phyloP scores from a whole-genome alignment of 2,888 invertebrate species.

The Danaus chrysippus region DNA sequence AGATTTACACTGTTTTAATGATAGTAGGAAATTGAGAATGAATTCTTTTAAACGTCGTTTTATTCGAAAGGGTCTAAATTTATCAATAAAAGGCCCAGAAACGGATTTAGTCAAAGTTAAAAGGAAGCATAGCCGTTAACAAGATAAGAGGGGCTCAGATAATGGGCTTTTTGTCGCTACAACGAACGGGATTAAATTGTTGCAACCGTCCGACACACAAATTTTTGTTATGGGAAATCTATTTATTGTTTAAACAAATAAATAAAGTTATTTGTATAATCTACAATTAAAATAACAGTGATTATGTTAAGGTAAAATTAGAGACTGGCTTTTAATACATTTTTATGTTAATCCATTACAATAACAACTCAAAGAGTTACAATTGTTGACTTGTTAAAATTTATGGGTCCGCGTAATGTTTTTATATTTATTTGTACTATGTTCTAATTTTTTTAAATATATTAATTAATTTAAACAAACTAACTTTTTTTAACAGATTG shows the following conservation, averaged over 20 bases:
- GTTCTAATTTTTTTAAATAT: too few relatives aligned
- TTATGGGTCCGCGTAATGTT: too few relatives aligned
- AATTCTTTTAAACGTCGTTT: slow-evolving; percentile 21
- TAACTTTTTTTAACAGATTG: too few relatives aligned
- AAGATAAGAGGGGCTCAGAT: slow-evolving; percentile 62
- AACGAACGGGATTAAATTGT: slow-evolving; percentile 44
- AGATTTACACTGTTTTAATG: background rate
- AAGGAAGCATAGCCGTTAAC: slow-evolving; percentile 58
- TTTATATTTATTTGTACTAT: too few relatives aligned
- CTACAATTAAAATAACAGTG: background rate
- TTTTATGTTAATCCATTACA: background rate
- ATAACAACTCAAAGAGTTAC: too few relatives aligned
- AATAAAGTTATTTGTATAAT: background rate
- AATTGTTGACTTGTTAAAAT: too few relatives aligned
- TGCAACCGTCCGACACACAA: slow-evolving; percentile 27
- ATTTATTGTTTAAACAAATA: slow-evolving; percentile 9
- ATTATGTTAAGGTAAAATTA: background rate
- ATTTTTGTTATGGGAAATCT: slow-evolving; percentile 23
- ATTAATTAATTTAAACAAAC: too few relatives aligned
- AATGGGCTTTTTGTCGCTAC: slow-evolving; percentile 64
- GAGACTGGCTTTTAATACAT: background rate
- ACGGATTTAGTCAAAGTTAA: slow-evolving; percentile 55
- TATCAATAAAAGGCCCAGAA: slow-evolving; percentile 33
- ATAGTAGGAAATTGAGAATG: slow-evolving; percentile 20
- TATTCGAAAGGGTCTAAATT: slow-evolving; percentile 23